A percentile compares a stretch with the other conserved stretches of the same genome.
Evolutionary conservation across 1,140 invertebrate genomes (phyloP).

Genomic region (Rhagoletis zephyria): DNA sequence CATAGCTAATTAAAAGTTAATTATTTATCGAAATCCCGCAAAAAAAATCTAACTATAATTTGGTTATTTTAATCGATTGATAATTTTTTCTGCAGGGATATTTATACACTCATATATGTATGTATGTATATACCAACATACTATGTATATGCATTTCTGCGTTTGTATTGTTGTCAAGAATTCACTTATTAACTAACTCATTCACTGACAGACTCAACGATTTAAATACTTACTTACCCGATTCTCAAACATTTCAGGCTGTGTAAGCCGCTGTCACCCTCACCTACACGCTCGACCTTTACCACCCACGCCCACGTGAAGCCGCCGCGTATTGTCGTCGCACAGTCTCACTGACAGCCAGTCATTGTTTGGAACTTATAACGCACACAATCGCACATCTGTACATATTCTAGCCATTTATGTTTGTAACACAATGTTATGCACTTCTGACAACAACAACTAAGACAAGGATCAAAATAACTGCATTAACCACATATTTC

Average conservation of each 20-base stretch:
- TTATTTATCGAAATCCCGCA: too few species aligned
- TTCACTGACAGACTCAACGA: not conserved
- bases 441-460: not conserved
- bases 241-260: constrained; percentile 32
- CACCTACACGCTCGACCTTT: not conserved
- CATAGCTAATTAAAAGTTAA: too few species aligned
- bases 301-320: too few species aligned
- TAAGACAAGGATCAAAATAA: not conserved
- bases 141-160: not conserved
- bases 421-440: not conserved
- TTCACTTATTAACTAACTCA: not conserved
- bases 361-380: not conserved
- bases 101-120: too few species aligned
- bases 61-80: too few species aligned
- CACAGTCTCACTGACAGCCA: not conserved
- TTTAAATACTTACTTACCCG: constrained; percentile 10
- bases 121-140: not conserved
- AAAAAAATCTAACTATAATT: too few species aligned
- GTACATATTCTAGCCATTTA: not conserved
- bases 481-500: constrained; percentile 8
- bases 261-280: not conserved
- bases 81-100: not conserved
- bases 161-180: not conserved
- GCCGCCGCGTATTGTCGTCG: too few species aligned
- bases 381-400: not conserved